These are phyloP conservation scores for Amia ocellicauda DNA, from an alignment of 2,113 vertebrate species.

Conservation along the genomic window DNA sequence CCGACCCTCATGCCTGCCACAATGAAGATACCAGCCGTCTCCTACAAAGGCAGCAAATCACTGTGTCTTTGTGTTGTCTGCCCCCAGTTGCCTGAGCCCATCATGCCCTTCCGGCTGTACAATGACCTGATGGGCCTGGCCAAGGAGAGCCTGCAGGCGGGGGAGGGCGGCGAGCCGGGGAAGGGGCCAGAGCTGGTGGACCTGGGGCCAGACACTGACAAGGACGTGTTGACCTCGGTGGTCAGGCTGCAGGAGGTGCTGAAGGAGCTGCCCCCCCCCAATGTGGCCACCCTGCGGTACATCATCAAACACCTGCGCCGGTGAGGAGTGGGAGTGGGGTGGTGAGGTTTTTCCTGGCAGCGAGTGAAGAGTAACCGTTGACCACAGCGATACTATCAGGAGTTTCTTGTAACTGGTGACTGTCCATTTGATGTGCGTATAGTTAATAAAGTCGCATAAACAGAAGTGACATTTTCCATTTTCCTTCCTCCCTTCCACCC, in stretches of 20 bases:
- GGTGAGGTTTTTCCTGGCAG: too few relatives aligned
- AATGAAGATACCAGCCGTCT: neutral
- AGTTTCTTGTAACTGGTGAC: too few relatives aligned
- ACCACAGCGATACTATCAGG: too few relatives aligned
- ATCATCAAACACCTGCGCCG: conserved; percentile 80
- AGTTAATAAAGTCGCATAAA: too few relatives aligned
- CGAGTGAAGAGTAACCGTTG: too few relatives aligned
- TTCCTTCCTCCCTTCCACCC: too few relatives aligned
- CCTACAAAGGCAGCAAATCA: too few relatives aligned
- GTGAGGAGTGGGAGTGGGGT: too few relatives aligned
- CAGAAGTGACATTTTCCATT: too few relatives aligned
- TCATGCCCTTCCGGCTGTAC: conserved; percentile 86
- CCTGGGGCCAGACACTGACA: conserved; percentile 61
- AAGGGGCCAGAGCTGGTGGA: conserved; percentile 64
- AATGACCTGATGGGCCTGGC: conserved; percentile 89
- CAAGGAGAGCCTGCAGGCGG: conserved; percentile 80
- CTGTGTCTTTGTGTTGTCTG: too few relatives aligned
- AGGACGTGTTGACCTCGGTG: conserved; percentile 63
- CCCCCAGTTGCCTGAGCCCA: conserved; percentile 85
- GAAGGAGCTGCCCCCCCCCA: conserved; percentile 72
- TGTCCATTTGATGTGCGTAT: too few relatives aligned
- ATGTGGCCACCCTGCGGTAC: conserved; percentile 76
- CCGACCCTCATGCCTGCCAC: neutral
- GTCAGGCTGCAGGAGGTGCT: conserved; percentile 74
- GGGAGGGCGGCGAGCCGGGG: conserved; percentile 44